Evolutionary conservation across 2,797 vertebrate genomes (phyloP).

Genomic region (Cottoperca gobio): DNA sequence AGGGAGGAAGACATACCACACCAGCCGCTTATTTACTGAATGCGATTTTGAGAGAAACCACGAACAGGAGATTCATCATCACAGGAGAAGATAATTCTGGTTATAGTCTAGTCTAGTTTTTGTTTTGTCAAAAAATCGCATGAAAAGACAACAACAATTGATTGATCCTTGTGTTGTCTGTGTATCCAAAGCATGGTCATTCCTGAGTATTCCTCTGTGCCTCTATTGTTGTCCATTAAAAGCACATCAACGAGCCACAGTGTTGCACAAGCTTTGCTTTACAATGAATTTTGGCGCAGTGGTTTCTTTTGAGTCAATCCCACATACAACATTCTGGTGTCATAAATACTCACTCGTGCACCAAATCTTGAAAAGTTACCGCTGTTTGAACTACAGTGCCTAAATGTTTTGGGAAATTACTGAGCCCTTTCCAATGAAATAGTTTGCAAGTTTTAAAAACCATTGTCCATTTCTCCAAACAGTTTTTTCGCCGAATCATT

Average conservation of each 20-base stretch:
- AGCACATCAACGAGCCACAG: not conserved
- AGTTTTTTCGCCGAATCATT: no score
- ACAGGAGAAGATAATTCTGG: no score
- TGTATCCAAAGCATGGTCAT: not conserved
- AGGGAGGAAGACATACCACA: constrained; percentile 59
- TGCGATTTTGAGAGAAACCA: constrained; percentile 15
- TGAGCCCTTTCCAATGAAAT: not conserved
- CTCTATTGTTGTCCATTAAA: not conserved
- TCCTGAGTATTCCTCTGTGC: not conserved
- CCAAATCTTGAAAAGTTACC: constrained; percentile 4
- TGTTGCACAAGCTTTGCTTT: not conserved
- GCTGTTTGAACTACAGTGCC: no score
- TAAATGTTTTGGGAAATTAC: no score
- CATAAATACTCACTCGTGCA: not conserved
- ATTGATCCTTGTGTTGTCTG: not conserved
- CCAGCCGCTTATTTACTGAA: constrained; percentile 46
- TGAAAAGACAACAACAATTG: not conserved
- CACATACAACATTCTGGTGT: not conserved
- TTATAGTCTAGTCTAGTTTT: no score
- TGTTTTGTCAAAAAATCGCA: not conserved
- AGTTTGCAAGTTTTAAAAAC: not conserved
- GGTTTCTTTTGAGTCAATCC: not conserved
- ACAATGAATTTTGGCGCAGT: not conserved
- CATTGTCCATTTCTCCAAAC: not conserved
- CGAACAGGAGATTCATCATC: not conserved